A percentile compares a stretch with the other conserved stretches of the same genome.
Conservation (phyloP, 2,113 vertebrate genomes). For the Eulemur rufifrons region DNA sequence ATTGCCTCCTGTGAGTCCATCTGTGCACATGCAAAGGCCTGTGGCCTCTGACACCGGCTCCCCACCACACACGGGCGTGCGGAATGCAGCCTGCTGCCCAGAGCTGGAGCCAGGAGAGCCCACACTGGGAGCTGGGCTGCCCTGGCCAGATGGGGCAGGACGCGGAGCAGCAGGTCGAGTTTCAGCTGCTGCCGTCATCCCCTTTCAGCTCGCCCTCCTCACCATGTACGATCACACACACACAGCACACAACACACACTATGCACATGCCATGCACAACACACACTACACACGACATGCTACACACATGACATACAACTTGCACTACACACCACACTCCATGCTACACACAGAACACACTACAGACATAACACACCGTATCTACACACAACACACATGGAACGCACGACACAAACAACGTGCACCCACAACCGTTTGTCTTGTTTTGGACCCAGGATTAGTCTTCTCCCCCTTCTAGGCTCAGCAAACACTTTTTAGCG, state of each 20-base stretch:
- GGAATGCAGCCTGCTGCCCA: rapidly evolving
- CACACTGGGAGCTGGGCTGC: not conserved
- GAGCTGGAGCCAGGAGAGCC: not conserved
- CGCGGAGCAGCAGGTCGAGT: not conserved
- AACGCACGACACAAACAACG: not conserved
- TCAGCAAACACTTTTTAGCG: too few relatives aligned
- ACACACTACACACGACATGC: not conserved
- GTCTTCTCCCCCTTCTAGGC: not conserved
- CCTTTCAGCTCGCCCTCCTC: rapidly evolving
- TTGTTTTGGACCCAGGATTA: not conserved
- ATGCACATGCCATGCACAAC: not conserved
- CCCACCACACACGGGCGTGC: not conserved
- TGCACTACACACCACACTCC: too few relatives aligned
- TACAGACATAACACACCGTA: rapidly evolving
- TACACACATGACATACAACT: not conserved
- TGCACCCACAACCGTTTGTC: rapidly evolving
- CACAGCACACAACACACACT: too few relatives aligned
- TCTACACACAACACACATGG: not conserved
- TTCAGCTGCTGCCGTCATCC: not conserved
- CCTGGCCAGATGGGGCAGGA: not conserved
- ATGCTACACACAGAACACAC: rapidly evolving
- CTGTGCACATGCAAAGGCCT: not conserved
- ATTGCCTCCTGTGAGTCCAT: slow-evolving; percentile 54
- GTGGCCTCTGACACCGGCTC: not conserved
- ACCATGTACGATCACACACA: rapidly evolving